These are phyloP conservation scores for Sceloporus undulatus DNA, from an alignment of 2,113 vertebrate species.

Conservation along the genomic window DNA sequence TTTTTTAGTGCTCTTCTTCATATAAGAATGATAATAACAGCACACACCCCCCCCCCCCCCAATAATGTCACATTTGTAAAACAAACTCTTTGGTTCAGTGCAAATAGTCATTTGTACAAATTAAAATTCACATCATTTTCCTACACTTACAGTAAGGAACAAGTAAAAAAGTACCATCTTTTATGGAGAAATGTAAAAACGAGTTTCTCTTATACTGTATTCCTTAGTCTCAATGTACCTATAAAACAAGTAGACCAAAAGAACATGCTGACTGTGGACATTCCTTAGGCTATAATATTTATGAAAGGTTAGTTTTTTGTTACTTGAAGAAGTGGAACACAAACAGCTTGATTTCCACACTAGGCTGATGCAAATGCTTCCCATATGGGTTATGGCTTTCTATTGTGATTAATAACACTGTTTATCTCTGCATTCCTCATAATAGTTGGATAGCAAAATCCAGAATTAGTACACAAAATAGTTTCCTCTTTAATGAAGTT, in stretches of 20 bases:
- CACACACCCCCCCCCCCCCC: no score
- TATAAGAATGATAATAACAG: slow-evolving; percentile 10
- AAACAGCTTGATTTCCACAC: slow-evolving; percentile 44
- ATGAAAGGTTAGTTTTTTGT: slow-evolving; percentile 14
- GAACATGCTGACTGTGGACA: slow-evolving; percentile 46
- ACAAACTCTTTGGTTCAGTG: not conserved
- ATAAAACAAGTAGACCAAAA: slow-evolving; percentile 42
- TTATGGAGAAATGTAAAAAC: not conserved
- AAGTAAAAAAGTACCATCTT: slow-evolving; percentile 23
- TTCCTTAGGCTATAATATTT: slow-evolving; percentile 25
- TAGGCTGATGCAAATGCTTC: slow-evolving; percentile 48
- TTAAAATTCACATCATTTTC: not conserved
- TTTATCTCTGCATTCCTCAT: slow-evolving; percentile 46
- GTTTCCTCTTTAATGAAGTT: not conserved
- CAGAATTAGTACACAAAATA: slow-evolving; percentile 5
- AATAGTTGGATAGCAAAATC: slow-evolving; percentile 36
- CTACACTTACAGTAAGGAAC: slow-evolving; percentile 15
- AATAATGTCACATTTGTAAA: slow-evolving; percentile 25
- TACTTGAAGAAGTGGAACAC: slow-evolving; percentile 46
- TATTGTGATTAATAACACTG: slow-evolving; percentile 31
- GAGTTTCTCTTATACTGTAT: not conserved
- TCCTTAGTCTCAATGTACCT: slow-evolving; percentile 32
- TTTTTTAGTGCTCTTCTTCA: slow-evolving; percentile 36
- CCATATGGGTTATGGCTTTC: slow-evolving; percentile 51
- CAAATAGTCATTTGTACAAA: not conserved